A percentile compares a stretch with the other conserved stretches of the same genome.
phyloP scores from a whole-genome alignment of 35 echinoderm and acorn worm genomes.

The Stichopus chloronotus region DNA sequence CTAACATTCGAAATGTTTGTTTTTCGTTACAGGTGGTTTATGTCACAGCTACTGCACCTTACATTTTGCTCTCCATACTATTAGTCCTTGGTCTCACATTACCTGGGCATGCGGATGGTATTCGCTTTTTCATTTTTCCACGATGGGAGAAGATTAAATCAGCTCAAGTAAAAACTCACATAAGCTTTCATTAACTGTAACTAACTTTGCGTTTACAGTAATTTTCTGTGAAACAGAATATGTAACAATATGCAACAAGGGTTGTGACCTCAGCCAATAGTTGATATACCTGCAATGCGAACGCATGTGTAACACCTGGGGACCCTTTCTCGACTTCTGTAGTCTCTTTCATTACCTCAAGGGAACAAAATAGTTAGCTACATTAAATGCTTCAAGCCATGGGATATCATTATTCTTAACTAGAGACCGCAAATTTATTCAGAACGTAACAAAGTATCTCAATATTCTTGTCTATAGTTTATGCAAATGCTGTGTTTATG shows the following conservation, averaged over 20 bases:
- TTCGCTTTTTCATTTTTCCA: background rate
- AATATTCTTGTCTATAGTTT: too few relatives aligned
- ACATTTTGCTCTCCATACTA: background rate
- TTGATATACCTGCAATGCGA: background rate
- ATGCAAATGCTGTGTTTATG: too few relatives aligned
- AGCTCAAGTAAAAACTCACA: background rate
- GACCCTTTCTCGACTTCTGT: background rate
- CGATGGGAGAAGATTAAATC: background rate
- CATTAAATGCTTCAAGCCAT: too few relatives aligned
- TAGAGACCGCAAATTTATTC: too few relatives aligned
- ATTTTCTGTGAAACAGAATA: background rate
- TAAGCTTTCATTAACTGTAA: background rate
- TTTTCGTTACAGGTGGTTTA: background rate
- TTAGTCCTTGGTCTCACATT: constrained; percentile 15
- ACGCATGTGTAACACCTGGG: background rate
- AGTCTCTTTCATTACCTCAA: too few relatives aligned
- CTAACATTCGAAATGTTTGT: too few relatives aligned
- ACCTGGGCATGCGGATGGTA: constrained; percentile 2
- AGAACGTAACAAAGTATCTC: too few relatives aligned
- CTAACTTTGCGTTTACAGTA: background rate
- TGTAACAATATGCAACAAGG: background rate
- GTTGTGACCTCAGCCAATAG: background rate
- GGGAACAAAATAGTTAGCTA: too few relatives aligned
- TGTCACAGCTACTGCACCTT: background rate
- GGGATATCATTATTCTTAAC: too few relatives aligned